Evolutionary conservation across 1,140 invertebrate species (phyloP).

Genomic region (Palaemon carinicauda): DNA sequence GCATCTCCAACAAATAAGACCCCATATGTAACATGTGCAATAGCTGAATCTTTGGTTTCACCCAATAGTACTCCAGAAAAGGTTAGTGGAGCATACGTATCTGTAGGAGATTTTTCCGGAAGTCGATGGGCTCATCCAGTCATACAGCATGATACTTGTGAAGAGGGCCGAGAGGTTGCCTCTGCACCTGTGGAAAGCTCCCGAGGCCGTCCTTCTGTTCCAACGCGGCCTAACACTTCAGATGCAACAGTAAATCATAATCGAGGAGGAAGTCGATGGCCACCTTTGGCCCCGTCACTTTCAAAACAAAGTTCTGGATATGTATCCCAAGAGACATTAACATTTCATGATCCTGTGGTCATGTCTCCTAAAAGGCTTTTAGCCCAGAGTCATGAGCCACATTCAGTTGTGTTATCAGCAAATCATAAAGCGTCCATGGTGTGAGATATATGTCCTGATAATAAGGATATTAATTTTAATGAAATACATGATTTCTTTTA

Average conservation of each 20-base stretch:
- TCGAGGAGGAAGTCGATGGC: constrained; percentile 13
- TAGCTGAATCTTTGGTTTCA: constrained; percentile 34
- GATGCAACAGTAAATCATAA: constrained; percentile 27
- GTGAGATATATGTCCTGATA: constrained; percentile 3
- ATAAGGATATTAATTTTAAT: not conserved
- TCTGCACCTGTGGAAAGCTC: constrained; percentile 41
- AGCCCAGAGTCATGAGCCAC: constrained; percentile 34
- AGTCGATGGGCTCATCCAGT: constrained; percentile 38
- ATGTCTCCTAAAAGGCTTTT: constrained; percentile 49
- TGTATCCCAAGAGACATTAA: constrained; percentile 43
- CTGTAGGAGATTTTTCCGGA: constrained; percentile 25
- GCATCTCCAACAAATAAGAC: constrained; percentile 22
- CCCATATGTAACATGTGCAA: constrained; percentile 47
- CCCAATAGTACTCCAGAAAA: constrained; percentile 32
- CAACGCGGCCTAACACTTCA: constrained; percentile 35
- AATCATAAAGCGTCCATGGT: constrained; percentile 40
- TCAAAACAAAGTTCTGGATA: constrained; percentile 44
- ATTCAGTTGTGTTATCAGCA: constrained; percentile 37
- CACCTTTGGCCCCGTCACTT: constrained; percentile 23
- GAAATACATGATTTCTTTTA: not conserved
- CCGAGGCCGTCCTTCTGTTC: not conserved
- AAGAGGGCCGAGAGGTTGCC: constrained; percentile 27
- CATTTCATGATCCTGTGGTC: constrained; percentile 48
- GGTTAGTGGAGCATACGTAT: constrained; percentile 8
- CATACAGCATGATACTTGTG: not conserved